Percentiles rank a stretch among this genome's conserved stretches.
phyloP scores from a whole-genome alignment of 2,888 invertebrate species.

The Himalopsyche kuldschensis region DNA sequence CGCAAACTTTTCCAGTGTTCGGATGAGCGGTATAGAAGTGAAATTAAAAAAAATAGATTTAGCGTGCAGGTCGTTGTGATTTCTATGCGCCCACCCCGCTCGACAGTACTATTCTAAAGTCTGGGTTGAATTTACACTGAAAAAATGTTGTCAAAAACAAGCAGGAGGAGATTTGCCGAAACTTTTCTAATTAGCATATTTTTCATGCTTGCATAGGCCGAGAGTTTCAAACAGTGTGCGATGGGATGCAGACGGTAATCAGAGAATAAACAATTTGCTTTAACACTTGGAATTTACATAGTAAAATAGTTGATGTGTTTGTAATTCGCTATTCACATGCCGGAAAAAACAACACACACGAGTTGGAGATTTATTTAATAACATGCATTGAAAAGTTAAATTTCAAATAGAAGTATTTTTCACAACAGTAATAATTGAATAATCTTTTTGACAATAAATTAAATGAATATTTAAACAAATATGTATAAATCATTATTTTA shows the following conservation, averaged over 20 bases:
- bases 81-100: background rate
- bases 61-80: background rate
- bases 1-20: background rate
- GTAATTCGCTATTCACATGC: background rate
- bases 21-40: background rate
- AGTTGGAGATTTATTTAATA: background rate
- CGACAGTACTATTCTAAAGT: background rate
- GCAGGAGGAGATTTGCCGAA: conserved; percentile 1
- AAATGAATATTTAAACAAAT: too few relatives aligned
- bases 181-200: conserved; percentile 24
- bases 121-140: background rate
- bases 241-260: background rate
- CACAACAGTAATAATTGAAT: too few relatives aligned
- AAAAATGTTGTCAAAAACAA: background rate
- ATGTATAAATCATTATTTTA: too few relatives aligned
- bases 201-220: background rate
- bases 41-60: background rate
- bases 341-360: background rate
- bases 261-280: background rate
- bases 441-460: too few relatives aligned
- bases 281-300: background rate
- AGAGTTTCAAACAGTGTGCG: background rate
- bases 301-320: background rate
- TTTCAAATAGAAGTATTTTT: too few relatives aligned
- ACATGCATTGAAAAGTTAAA: too few relatives aligned